Percentiles rank a stretch among this genome's conserved stretches.
Evolutionary conservation across 2,888 invertebrate species (phyloP).

Genomic region (Monochamus alternatus): DNA sequence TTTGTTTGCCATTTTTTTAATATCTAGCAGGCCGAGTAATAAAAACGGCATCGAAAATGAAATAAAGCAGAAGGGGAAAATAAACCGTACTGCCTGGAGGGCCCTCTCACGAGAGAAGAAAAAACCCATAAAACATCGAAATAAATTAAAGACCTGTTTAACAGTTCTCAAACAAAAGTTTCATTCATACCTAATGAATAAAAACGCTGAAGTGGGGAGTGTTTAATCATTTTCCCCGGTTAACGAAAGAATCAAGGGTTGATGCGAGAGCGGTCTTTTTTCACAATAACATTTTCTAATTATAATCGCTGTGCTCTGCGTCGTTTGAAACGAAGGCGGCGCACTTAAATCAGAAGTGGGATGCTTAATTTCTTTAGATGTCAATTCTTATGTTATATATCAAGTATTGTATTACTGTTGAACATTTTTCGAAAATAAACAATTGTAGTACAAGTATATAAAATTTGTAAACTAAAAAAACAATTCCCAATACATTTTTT

Average conservation of each 20-base stretch:
- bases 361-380: not conserved
- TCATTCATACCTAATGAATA: slow-evolving; percentile 16
- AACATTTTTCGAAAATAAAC: no score
- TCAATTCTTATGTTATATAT: not conserved
- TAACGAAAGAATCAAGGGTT: slow-evolving; percentile 10
- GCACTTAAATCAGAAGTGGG: not conserved
- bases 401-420: no score
- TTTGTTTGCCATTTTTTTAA: no score
- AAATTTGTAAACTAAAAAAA: no score
- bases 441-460: no score
- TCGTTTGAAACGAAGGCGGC: not conserved
- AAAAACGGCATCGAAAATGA: not conserved
- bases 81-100: not conserved
- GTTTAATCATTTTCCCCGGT: slow-evolving; percentile 15
- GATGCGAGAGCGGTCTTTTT: not conserved
- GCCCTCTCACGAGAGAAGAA: not conserved
- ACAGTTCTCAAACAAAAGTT: slow-evolving; percentile 22
- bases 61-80: not conserved
- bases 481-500: no score
- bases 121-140: slow-evolving; percentile 18
- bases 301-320: not conserved
- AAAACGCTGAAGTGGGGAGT: not conserved
- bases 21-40: no score
- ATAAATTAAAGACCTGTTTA: slow-evolving; percentile 23
- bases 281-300: slow-evolving; percentile 8